Conservation (phyloP, 2,888 invertebrate species). For the Mellilla xanthometata region DNA sequence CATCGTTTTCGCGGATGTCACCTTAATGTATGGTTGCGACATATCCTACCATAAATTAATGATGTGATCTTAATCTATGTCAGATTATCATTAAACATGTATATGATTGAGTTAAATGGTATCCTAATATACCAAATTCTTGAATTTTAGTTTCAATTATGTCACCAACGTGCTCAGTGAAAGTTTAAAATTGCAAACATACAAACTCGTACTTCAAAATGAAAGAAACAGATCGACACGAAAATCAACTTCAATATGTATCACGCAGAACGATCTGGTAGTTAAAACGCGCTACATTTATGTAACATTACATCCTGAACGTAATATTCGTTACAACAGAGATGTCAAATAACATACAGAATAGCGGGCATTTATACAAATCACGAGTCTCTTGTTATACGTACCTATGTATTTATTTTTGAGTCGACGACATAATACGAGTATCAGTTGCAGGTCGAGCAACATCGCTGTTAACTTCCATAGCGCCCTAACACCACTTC, state of each 20-base stretch:
- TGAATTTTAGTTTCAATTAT: too few species aligned
- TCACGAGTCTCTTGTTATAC: too few species aligned
- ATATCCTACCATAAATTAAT: slow-evolving; percentile 1
- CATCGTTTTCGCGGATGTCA: slow-evolving; percentile 1
- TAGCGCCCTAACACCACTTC: too few species aligned
- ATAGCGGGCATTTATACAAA: not conserved
- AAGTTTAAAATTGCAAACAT: slow-evolving; percentile 1
- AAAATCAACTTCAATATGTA: slow-evolving; percentile 12
- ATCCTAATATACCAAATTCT: too few species aligned
- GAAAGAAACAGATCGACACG: slow-evolving; percentile 17
- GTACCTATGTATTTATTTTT: too few species aligned
- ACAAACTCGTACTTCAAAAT: slow-evolving; percentile 10
- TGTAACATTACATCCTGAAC: slow-evolving; percentile 13
- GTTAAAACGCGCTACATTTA: slow-evolving; percentile 10
- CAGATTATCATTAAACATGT: too few species aligned
- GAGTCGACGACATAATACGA: too few species aligned
- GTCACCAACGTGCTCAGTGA: not conserved
- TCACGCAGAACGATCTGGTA: slow-evolving; percentile 10
- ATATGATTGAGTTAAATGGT: too few species aligned
- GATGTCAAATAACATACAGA: slow-evolving; percentile 12
- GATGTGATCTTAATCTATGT: too few species aligned
- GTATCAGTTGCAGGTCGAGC: too few species aligned
- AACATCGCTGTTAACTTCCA: too few species aligned
- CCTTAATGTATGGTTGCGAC: not conserved
- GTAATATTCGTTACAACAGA: slow-evolving; percentile 11